Percentiles rank a stretch among this genome's conserved stretches.
These are phyloP conservation scores for Eretmochelys imbricata DNA, from an alignment of 2,113 vertebrate genomes.

Conservation along the genomic window DNA sequence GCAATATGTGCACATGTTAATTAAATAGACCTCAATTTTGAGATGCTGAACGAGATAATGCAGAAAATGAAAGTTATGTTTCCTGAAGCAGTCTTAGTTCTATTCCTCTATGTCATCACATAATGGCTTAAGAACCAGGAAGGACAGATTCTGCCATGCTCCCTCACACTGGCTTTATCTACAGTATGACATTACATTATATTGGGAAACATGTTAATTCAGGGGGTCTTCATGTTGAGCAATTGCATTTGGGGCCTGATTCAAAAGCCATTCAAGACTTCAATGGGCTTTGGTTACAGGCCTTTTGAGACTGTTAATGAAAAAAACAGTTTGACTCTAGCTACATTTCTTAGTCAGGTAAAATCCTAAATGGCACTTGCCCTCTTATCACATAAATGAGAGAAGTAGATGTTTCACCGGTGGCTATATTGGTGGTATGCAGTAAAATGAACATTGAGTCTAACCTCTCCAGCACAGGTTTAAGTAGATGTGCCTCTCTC, in stretches of 20 bases:
- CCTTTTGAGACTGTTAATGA: background rate
- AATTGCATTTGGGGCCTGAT: rapidly evolving
- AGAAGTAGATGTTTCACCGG: background rate
- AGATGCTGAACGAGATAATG: background rate
- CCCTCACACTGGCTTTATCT: background rate
- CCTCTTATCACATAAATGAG: background rate
- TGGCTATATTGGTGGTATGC: background rate
- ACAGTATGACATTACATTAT: background rate
- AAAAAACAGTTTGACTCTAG: background rate
- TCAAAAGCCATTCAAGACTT: background rate
- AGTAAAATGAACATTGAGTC: background rate
- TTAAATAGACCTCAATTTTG: background rate
- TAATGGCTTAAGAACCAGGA: background rate
- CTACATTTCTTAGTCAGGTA: background rate
- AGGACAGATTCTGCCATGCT: background rate
- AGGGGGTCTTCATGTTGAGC: background rate
- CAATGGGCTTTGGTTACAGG: background rate
- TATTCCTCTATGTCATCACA: background rate
- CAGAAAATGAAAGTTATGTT: background rate
- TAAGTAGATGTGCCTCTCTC: background rate
- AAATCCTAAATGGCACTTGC: background rate
- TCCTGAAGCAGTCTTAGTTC: background rate
- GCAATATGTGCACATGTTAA: background rate
- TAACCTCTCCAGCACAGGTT: background rate
- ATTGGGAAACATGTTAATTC: background rate